These are phyloP conservation scores for Caenorhabditis afra DNA, from an alignment of 2,888 invertebrate species.

Conservation along the genomic window DNA sequence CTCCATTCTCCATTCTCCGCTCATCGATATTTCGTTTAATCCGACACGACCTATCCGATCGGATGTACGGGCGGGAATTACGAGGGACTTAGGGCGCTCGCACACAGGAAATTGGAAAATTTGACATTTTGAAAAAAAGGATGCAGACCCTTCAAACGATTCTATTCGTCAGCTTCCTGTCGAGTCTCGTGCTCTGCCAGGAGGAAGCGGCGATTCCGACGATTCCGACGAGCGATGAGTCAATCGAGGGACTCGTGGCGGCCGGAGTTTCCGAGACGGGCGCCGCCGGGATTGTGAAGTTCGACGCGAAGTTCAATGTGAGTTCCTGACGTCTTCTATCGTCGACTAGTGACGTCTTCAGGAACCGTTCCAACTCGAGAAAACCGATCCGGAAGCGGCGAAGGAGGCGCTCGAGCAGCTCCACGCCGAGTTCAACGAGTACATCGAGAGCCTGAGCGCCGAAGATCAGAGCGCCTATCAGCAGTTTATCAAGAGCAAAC, in stretches of 20 bases:
- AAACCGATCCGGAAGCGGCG: conserved; percentile 25
- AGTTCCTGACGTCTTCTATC: neutral
- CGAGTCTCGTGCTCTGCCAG: too few species aligned
- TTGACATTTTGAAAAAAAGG: too few species aligned
- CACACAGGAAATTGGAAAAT: too few species aligned
- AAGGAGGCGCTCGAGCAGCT: conserved; percentile 28
- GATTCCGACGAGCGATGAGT: conserved; percentile 16
- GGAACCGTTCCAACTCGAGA: conserved; percentile 42
- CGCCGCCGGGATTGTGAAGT: conserved; percentile 37
- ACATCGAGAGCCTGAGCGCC: conserved; percentile 24
- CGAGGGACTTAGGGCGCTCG: too few species aligned
- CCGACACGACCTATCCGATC: too few species aligned
- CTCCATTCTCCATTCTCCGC: too few species aligned
- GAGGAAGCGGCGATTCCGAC: too few species aligned
- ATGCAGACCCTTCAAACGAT: too few species aligned
- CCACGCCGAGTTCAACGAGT: conserved; percentile 33
- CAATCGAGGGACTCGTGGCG: conserved; percentile 22
- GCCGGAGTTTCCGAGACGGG: conserved; percentile 30
- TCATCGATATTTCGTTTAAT: too few species aligned
- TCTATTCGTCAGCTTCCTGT: too few species aligned
- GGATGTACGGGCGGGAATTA: too few species aligned
- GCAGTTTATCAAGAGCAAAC: conserved; percentile 28
- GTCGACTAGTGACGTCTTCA: neutral
- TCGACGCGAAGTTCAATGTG: conserved; percentile 27
- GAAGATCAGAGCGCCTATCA: conserved; percentile 39